Evolutionary conservation across 2,888 invertebrate genomes (phyloP), one percentile per base, ranked within the genome.

Genomic region (Leptinotarsa juncta): DNA sequence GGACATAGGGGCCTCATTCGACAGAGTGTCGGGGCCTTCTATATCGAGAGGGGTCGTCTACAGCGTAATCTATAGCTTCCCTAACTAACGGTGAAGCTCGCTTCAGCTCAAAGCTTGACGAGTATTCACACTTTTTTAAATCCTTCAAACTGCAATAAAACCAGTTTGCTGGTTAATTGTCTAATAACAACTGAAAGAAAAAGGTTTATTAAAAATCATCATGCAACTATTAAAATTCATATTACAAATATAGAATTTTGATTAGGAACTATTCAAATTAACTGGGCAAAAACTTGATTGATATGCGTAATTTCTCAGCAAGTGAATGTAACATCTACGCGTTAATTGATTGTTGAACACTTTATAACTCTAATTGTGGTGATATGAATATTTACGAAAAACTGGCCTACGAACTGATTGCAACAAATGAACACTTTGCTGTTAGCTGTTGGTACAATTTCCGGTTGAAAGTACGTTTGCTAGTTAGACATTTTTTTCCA

Each of bases 361-460:
- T 7, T 62, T 2, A 10, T 62, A 62, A 62, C 10, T 62, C 7
- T 62, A 62, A 62, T 62, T 62, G 62, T 62, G 15, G 62, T 42
- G 4, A 14, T 32, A 42, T 7, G 15, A 10, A 42, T 62, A 16
- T 62, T n/a, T 42, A 42, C 3, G 2, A 32, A 32, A 62, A 62
- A 62, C 14, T 57, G 10, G 7, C 20, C 14, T 14, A 20, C 57
- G 62, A 26, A 62, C 32, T 62, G 62, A 16, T 32, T 62, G 15
- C 62, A 62, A 62, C 42, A 62, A 62, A 62, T 7, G 42, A 62
- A 42, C 32, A n/a, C n/a, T 51, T 51, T 51, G n/a, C 12, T 20
- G 12, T 23, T n/a, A 57, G 20, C 62, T 71, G 67, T 71, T 71
- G 67, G 71, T 70, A 73, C 73, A 73, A 70, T 68, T 73, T 76